phyloP scores from a whole-genome alignment of 1,140 invertebrate species.

The Calliphora vicina region DNA sequence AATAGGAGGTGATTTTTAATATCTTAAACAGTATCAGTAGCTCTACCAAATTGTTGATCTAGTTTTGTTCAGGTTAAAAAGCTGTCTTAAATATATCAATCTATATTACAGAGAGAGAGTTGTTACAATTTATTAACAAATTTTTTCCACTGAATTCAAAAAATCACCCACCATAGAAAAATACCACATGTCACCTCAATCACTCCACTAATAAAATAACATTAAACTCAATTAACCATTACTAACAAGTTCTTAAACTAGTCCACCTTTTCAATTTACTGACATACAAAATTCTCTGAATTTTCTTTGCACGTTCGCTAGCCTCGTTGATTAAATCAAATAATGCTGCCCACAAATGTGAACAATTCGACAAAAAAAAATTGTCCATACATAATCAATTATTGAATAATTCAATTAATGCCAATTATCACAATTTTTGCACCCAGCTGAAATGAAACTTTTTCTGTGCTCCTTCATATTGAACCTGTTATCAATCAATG shows the following conservation, averaged over 20 bases:
- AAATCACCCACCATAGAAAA: too few relatives aligned
- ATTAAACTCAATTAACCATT: neutral
- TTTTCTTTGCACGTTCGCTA: neutral
- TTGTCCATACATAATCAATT: slow-evolving; percentile 20
- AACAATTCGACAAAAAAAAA: neutral
- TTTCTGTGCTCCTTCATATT: neutral
- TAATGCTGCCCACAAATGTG: neutral
- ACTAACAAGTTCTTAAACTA: neutral
- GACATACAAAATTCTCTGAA: neutral
- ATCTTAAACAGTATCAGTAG: too few relatives aligned
- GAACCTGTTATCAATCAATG: slow-evolving; percentile 15
- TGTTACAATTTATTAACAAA: too few relatives aligned
- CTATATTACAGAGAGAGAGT: too few relatives aligned
- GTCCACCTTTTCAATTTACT: neutral
- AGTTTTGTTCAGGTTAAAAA: too few relatives aligned
- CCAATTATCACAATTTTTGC: slow-evolving; percentile 14
- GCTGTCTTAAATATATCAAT: too few relatives aligned
- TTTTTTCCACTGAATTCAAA: too few relatives aligned
- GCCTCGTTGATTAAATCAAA: neutral
- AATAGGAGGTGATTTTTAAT: too few relatives aligned
- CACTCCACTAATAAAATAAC: neutral
- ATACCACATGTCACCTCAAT: too few relatives aligned
- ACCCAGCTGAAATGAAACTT: neutral
- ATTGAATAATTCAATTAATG: slow-evolving; percentile 26
- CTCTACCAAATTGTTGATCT: too few relatives aligned